These are phyloP conservation scores for Philaethria dido DNA, from an alignment of 2,888 invertebrate genomes.

Conservation along the genomic window DNA sequence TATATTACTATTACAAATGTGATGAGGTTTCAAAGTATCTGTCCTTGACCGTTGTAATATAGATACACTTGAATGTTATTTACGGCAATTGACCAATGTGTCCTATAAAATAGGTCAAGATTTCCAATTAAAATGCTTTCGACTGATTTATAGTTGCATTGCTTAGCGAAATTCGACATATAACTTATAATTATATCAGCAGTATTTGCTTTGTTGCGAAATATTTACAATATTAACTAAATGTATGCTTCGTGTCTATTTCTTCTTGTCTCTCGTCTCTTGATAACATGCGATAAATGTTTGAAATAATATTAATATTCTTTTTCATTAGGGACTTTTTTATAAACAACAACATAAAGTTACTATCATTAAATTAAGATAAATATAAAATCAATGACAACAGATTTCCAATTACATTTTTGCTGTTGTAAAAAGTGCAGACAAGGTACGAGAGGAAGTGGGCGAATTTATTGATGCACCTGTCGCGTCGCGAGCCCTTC, in stretches of 20 bases:
- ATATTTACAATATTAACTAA: not conserved
- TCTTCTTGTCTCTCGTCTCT: too few relatives aligned
- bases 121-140: not conserved
- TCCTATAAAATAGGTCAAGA: constrained; percentile 15
- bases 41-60: constrained; percentile 28
- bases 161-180: not conserved
- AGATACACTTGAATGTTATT: constrained; percentile 30
- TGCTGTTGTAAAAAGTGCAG: constrained; percentile 30
- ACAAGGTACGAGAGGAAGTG: constrained; percentile 51
- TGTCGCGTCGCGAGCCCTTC: constrained; percentile 46
- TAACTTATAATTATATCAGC: not conserved
- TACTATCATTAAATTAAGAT: not conserved
- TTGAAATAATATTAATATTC: too few relatives aligned
- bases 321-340: not conserved
- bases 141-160: not conserved
- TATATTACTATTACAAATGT: constrained; percentile 1
- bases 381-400: constrained; percentile 29
- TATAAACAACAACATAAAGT: not conserved
- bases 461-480: constrained; percentile 58
- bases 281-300: too few relatives aligned
- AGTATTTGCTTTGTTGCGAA: not conserved
- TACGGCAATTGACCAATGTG: constrained; percentile 1
- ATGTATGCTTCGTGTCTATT: too few relatives aligned
- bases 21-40: not conserved
- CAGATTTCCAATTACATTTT: constrained; percentile 28